Conservation (phyloP, 2,113 vertebrate genomes). For the Paradoxurus hermaphroditus region DNA sequence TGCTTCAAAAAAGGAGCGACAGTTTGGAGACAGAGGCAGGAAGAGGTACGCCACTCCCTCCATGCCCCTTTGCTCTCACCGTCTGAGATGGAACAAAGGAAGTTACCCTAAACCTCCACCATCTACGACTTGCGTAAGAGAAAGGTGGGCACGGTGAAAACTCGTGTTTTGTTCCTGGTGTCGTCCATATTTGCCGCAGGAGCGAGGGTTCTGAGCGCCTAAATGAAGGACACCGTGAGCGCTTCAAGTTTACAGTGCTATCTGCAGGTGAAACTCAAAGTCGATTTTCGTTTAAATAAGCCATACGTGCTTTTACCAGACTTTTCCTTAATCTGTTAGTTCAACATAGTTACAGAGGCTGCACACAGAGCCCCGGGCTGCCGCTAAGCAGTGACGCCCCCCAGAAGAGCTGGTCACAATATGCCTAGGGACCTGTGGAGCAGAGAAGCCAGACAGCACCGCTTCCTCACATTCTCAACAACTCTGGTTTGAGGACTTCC, state of each 20-base stretch:
- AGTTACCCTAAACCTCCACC: neutral
- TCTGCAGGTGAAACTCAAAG: conserved; percentile 8
- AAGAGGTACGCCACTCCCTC: neutral
- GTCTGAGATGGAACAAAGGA: neutral
- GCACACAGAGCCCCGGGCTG: neutral
- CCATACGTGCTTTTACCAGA: neutral
- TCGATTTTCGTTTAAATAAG: conserved; percentile 43
- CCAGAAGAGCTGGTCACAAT: neutral
- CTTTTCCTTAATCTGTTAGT: neutral
- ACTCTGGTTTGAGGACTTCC: neutral
- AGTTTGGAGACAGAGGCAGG: neutral
- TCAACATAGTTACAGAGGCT: conserved; percentile 1
- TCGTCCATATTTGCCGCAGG: neutral
- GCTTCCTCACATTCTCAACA: conserved; percentile 15
- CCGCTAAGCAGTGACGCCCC: neutral
- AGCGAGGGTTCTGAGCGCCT: neutral
- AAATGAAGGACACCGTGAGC: neutral
- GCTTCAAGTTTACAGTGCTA: conserved; percentile 4
- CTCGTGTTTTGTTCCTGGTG: neutral
- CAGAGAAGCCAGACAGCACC: neutral
- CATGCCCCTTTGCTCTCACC: neutral
- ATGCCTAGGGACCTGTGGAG: neutral
- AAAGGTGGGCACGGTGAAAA: neutral
- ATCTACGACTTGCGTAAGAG: neutral
- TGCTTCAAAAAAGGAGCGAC: neutral